Base-by-base conservation (phyloP, 2,888 invertebrate species). In the Allacma fusca region DNA sequence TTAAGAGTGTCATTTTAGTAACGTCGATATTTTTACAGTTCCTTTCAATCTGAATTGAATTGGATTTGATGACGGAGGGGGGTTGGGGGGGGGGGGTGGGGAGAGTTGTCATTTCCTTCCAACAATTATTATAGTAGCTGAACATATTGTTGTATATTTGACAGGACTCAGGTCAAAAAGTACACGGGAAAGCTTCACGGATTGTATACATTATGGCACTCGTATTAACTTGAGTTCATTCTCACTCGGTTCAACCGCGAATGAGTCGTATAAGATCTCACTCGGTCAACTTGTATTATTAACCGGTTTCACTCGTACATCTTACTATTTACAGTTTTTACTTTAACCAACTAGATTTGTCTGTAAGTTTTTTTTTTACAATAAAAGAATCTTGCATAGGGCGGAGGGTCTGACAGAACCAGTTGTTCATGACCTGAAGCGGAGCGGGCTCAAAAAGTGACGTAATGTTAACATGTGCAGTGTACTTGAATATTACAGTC, bases 181-280 rank as follows among this genome's bases (percentile, higher is more conserved):
- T 57, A 72, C 34, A 73, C 43, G 43, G 62, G 43, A 74, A 71
- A 65, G 74, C 65, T 73, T 59, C 72, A 72, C 59, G 34, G 73
- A 62, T 74, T 74, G 65, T 74, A 74, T 74, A 74, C 65, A 74
- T 74, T 74, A 74, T 74, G 74, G 74, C 74, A 74, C 74, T 73
- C 73, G 43, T 65, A 65, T 74, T 65, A 72, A 34, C 34, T 26
- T 74, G 74, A 74, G 74, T 74, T 65, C 74, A 74, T 74, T 67
- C 74, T 74, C 74, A 74, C 74, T 74, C 44, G 74, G 65, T 65
- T 74, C 65, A 74, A 74, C 74, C 74, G 65, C 43, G 74, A 67
- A 65, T 74, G 74, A 73, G 73, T 40, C 40, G 73, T n/a, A n/a
- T 73, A 73, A 24, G 50, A 64, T 74, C 65, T 74, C 73, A 74